A percentile compares a stretch with the other conserved stretches of the same genome.
phyloP scores from a whole-genome alignment of 1,140 invertebrate genomes.

The Nylanderia fulva region DNA sequence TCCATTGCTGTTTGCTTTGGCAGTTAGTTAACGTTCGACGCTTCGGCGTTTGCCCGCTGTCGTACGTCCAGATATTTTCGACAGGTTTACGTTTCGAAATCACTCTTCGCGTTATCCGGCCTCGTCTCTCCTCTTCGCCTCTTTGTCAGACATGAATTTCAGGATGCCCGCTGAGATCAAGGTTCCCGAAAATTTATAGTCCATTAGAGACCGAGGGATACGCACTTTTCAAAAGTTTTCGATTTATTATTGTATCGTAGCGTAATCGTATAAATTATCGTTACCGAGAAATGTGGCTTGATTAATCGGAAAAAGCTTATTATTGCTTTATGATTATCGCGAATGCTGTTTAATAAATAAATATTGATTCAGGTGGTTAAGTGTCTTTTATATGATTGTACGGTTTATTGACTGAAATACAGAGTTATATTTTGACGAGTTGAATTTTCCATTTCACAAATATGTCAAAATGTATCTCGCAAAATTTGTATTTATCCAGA shows the following conservation, averaged over 20 bases:
- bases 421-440: not conserved
- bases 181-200: conserved; percentile 17
- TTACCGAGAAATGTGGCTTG: not conserved
- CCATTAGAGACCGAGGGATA: not conserved
- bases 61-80: conserved; percentile 42
- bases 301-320: not conserved
- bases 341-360: not conserved
- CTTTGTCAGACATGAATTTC: not conserved
- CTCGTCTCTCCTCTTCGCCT: not conserved
- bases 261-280: conserved; percentile 1
- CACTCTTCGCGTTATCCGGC: conserved; percentile 12
- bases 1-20: conserved; percentile 55
- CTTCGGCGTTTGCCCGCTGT: not conserved
- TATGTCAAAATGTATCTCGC: not conserved
- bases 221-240: not conserved
- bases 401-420: not conserved
- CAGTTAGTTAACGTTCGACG: conserved; percentile 47
- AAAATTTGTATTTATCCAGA: not conserved
- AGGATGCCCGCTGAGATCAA: conserved; percentile 2
- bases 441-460: not conserved
- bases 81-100: conserved; percentile 45
- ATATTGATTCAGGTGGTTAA: not conserved
- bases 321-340: not conserved
- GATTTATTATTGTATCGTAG: not conserved
- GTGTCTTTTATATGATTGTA: not conserved